Conservation (phyloP, 2,888 invertebrate species). For the Icerya purchasi region DNA sequence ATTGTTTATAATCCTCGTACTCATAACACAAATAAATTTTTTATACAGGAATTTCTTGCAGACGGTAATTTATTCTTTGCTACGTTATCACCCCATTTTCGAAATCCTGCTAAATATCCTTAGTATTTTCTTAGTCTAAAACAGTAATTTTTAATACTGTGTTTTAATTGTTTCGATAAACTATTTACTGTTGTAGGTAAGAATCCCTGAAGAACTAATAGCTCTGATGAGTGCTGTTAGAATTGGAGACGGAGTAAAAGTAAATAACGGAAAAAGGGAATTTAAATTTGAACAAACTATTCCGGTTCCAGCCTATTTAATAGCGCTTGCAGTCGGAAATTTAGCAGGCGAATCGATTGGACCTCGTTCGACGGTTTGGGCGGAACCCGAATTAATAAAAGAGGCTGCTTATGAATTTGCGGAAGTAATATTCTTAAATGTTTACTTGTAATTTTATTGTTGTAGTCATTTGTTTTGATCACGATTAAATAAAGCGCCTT, state of each 20-base stretch:
- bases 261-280: conserved; percentile 24
- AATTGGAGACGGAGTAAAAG: conserved; percentile 24
- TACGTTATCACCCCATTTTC: too few species aligned
- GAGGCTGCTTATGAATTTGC: conserved; percentile 71
- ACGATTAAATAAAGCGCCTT: too few species aligned
- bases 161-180: neutral
- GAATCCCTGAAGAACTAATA: conserved; percentile 36
- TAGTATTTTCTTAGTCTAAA: neutral
- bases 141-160: neutral
- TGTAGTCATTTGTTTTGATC: too few species aligned
- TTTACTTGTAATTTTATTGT: neutral
- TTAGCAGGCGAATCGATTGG: conserved; percentile 54
- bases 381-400: conserved; percentile 64
- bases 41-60: too few species aligned
- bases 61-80: too few species aligned
- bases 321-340: conserved; percentile 72
- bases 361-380: conserved; percentile 68
- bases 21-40: too few species aligned
- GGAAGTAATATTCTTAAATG: conserved; percentile 27
- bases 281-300: conserved; percentile 48
- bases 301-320: conserved; percentile 70
- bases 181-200: conserved; percentile 9
- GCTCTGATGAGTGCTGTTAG: conserved; percentile 75
- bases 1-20: too few species aligned
- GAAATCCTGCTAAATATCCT: too few species aligned